Conservation (phyloP, 2,888 invertebrate species). For the Mimas tiliae region DNA sequence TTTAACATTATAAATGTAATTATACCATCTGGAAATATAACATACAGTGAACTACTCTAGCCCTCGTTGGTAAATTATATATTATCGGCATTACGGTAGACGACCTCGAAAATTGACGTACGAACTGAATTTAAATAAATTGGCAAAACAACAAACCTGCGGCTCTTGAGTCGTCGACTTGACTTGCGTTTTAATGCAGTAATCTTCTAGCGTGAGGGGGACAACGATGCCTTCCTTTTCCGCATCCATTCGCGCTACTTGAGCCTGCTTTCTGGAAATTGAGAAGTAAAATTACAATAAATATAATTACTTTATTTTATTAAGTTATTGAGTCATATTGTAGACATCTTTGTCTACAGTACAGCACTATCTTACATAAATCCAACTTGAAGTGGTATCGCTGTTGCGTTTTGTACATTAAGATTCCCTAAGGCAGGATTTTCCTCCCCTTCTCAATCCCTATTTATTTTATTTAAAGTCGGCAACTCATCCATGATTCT, state of each 20-base stretch:
- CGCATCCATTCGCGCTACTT: constrained; percentile 96
- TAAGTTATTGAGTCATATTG: background rate
- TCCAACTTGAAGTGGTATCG: no score
- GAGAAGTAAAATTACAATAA: background rate
- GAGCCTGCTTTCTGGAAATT: constrained; percentile 95
- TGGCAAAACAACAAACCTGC: constrained; percentile 67
- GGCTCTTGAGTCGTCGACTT: constrained; percentile 93
- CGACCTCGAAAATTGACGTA: constrained; percentile 24
- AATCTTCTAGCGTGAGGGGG: constrained; percentile 98
- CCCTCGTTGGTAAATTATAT: constrained; percentile 11
- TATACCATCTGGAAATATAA: background rate
- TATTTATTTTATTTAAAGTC: no score
- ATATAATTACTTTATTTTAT: background rate
- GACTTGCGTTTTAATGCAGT: constrained; percentile 97
- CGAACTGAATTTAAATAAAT: constrained; percentile 21
- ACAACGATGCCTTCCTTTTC: constrained; percentile 98
- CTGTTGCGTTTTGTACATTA: no score
- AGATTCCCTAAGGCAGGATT: no score
- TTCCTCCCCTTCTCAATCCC: no score
- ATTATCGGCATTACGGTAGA: constrained; percentile 25
- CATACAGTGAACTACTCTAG: background rate
- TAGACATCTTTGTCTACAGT: no score
- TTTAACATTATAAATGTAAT: background rate
- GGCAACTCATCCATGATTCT: no score
- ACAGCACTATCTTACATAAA: no score